Base-by-base conservation (phyloP, 2,888 invertebrate species). In the Electrophaes corylata region DNA sequence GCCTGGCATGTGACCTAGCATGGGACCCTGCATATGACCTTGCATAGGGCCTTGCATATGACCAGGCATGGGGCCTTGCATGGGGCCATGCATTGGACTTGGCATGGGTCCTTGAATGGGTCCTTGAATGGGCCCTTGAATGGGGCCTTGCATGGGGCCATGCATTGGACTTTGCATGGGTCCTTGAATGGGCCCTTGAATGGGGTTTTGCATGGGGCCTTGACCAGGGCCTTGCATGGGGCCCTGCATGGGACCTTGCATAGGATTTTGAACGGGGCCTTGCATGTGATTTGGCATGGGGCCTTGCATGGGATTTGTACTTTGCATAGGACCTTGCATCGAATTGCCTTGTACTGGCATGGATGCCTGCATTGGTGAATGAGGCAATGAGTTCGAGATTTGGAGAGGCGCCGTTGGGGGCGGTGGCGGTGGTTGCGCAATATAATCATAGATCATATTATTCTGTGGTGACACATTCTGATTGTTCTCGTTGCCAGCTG, bases 341-440 rank as follows among this genome's bases (percentile, higher is more conserved):
- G 23, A 18, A 18, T 3, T 37, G 16, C 10, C 10, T 18, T 14
- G 18, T 19, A 18, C 39, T 18, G 10, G 39, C 18, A 40, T 40
- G 4, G 37, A 18, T 26, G 16, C 12, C 16, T 37, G 52, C 37
- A 44, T 23, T n/a, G 33, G 44, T 35, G 37, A 16, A 16, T 37
- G 37, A 6, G 8, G 37, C 16, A 37, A 6, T 0, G 37, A 10
- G 8, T 2, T 37, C 6, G 37, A 2, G 6, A 16, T 16, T 3
- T 3, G 8, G 16, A 16, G 52, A 0, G 71, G 37, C 4, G 60
- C 48, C 11, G 63, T 40, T 12, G 73, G 75, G 0, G 80, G 78
- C 0, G 78, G 78, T 3, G 77, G 77, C 1, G 80, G 79, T 3
- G 73, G 73, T 4, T 65, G 71, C 1, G 58, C 53, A 0, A 62